These are phyloP conservation scores for Sminthurides bifidus DNA, from an alignment of 1,140 invertebrate genomes.

Conservation along the genomic window DNA sequence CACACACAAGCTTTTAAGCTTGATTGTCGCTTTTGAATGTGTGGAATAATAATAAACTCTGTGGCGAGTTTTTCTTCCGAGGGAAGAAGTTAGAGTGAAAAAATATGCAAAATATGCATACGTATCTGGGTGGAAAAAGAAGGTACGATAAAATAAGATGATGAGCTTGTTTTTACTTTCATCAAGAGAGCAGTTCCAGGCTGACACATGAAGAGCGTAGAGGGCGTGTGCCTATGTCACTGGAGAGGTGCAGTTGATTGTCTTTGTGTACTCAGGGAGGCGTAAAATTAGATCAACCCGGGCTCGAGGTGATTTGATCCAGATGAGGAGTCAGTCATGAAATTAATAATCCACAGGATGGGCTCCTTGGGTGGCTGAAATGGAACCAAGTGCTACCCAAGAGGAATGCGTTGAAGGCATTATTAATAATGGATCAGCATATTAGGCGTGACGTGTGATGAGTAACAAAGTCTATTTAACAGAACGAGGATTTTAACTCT, in stretches of 20 bases:
- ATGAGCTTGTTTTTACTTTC: too few species aligned
- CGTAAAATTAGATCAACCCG: slow-evolving; percentile 1
- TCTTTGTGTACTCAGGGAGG: slow-evolving; percentile 2
- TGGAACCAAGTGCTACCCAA: too few species aligned
- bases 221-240: background rate
- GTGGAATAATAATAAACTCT: too few species aligned
- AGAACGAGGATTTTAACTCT: slow-evolving; percentile 19
- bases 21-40: too few species aligned
- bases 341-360: slow-evolving; percentile 11
- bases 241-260: too few species aligned
- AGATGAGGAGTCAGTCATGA: slow-evolving; percentile 12
- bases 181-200: too few species aligned
- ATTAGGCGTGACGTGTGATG: slow-evolving; percentile 19
- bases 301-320: slow-evolving; percentile 10
- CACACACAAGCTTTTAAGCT: too few species aligned
- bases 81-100: too few species aligned
- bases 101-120: too few species aligned
- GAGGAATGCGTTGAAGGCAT: background rate
- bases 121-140: too few species aligned
- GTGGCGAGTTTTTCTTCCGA: too few species aligned
- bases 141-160: too few species aligned
- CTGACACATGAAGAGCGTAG: background rate
- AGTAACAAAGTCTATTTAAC: slow-evolving; percentile 21
- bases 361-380: slow-evolving; percentile 10
- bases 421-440: slow-evolving; percentile 20